These are phyloP conservation scores for Panthera tigris DNA, from an alignment of 2,113 vertebrate species.

Conservation along the genomic window DNA sequence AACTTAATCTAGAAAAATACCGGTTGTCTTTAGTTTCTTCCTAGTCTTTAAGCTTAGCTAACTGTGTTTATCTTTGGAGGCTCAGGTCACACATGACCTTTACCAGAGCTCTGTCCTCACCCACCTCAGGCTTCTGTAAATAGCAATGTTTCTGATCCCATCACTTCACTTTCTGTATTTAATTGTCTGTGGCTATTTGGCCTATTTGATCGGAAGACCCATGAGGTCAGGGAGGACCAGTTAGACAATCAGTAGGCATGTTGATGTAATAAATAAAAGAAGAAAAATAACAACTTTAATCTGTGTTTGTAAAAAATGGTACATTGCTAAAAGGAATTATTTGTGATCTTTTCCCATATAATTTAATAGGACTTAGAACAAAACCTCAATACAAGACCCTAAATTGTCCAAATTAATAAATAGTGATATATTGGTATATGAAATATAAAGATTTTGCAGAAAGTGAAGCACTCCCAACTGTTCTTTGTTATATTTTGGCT, in stretches of 20 bases:
- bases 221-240: not conserved
- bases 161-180: not conserved
- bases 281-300: not conserved
- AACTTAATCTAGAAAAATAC: not conserved
- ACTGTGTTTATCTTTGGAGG: not conserved
- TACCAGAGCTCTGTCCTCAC: not conserved
- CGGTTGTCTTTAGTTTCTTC: not conserved
- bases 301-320: not conserved
- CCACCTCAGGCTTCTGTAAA: not conserved
- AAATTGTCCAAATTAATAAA: slow-evolving; percentile 10
- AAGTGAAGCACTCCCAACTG: not conserved
- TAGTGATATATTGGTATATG: not conserved
- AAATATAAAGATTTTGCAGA: not conserved
- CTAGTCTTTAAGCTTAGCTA: not conserved
- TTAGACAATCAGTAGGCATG: slow-evolving; percentile 6
- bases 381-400: not conserved
- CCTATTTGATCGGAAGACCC: not conserved
- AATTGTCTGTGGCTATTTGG: not conserved
- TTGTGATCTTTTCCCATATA: not conserved
- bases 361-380: slow-evolving; percentile 24
- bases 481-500: not conserved
- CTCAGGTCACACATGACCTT: not conserved
- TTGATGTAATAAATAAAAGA: slow-evolving; percentile 3
- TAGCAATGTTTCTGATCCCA: not conserved
- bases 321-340: not conserved